Base-by-base conservation (phyloP, 64 coral and sea anemone species). In the Platygyra sinensis region DNA sequence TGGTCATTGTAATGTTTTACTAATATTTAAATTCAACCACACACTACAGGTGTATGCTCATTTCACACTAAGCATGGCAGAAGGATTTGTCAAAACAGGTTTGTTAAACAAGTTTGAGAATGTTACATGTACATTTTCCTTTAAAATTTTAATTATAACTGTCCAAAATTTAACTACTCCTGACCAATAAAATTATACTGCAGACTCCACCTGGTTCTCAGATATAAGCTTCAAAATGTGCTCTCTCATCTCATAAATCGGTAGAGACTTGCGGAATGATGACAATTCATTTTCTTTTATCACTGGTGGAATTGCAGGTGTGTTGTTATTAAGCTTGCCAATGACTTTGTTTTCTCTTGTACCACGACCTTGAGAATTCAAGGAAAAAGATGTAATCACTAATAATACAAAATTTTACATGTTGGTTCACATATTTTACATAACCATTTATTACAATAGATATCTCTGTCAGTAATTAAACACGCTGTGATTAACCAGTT, bases 141-240 rank as follows among this genome's bases (percentile, higher is more conserved):
- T 1, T 36, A 36, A 36, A 36, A 1, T 36, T 36, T 36, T 36
- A 36, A 36, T 36, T 36, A 36, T 3, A 36, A 36, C 33, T 36
- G 33, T 36, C 3, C 33, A 36, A 36, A 36, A 36, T 2, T 46
- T 46, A 46, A 46, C 2, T 46, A 42, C 10, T 22, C 5, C n/a
- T 38, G 1, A 38, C 36, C 25, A 71, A 36, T 36, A 36, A 1
- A 25, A 4, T 38, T 4, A 38, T 3, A 17, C 17, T 28, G 24
- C 6, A 80, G 0, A 20, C 18, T 32, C 25, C 25, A 98, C 96
- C 91, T 93, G 91, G 60, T 93, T 93, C 18, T 81, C 90, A 39
- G 93, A 72, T 72, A 98, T 91, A n/a, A 75, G 73, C 69, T 93
- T 95, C 46, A 95, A 54, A 46, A 98, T 95, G 14, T 93, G 75